Percentiles rank a stretch among this genome's conserved stretches.
These are phyloP conservation scores for Calephelis perditalis DNA, from an alignment of 2,888 invertebrate genomes.

Conservation along the genomic window DNA sequence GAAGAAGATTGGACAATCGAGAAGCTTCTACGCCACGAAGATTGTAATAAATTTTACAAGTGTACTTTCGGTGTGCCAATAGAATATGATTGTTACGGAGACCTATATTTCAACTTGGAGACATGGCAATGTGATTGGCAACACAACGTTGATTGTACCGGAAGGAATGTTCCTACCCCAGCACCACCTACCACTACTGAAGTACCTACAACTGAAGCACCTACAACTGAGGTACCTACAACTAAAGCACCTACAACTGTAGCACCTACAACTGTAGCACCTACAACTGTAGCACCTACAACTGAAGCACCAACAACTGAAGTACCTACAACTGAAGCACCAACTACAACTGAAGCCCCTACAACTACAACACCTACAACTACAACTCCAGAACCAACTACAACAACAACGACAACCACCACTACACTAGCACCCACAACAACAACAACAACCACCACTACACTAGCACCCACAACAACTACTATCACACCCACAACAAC, in stretches of 20 bases:
- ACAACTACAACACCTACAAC: conserved; percentile 4
- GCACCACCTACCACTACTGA: conserved; percentile 38
- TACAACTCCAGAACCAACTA: conserved; percentile 16
- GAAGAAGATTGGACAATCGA: conserved; percentile 49
- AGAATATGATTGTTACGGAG: conserved; percentile 75
- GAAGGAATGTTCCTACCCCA: conserved; percentile 41
- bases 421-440: neutral
- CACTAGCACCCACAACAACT: neutral
- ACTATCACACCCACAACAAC: neutral
- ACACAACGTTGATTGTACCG: conserved; percentile 79
- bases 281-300: conserved; percentile 18
- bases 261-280: neutral
- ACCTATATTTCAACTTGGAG: conserved; percentile 76
- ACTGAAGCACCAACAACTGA: conserved; percentile 35
- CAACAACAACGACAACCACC: conserved; percentile 7
- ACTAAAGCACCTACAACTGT: conserved; percentile 14
- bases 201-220: conserved; percentile 35
- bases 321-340: conserved; percentile 45
- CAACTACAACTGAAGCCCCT: conserved; percentile 9
- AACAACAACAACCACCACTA: neutral
- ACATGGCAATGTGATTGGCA: conserved; percentile 79
- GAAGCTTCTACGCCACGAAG: conserved; percentile 73
- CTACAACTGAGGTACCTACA: conserved; percentile 40
- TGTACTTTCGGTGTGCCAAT: conserved; percentile 81
- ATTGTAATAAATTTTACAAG: conserved; percentile 81